Evolutionary conservation across 2,888 invertebrate genomes (phyloP), one percentile per base, ranked within the genome.

Genomic region (Cheilosia grossa): DNA sequence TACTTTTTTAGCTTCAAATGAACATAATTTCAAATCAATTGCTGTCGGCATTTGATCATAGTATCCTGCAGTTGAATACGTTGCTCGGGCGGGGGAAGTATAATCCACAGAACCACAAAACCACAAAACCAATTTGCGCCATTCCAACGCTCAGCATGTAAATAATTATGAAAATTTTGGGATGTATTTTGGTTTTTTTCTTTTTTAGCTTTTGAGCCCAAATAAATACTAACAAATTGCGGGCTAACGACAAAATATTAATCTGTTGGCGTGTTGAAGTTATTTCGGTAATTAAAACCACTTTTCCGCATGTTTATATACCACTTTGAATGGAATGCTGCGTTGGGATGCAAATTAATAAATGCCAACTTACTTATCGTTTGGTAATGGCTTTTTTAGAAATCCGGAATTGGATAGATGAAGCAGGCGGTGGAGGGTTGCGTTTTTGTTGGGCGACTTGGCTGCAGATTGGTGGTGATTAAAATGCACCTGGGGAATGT

Each of bases 211-310:
- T 7, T 30, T 7, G 7, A 30, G 2, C 9, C 3, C 13, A n/a
- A 27, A 2, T 15, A 15, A n/a, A n/a, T n/a, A 27, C 51, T 6
- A 51, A 13, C 51, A 24, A 51, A 51, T 51, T 24, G 15, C 15
- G 13, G 13, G 24, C 4, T 24, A 47, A 58, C 30, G 37, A 37
- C 56, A 19, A 33, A 33, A 33, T 56, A 56, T 37, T 33, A 56
- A 56, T 56, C 56, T 19, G 56, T 56, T 33, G 33, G 56, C 10
- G 56, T 33, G 33, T 56, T 33, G 13, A 19, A 33, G 33, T 56
- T 56, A 56, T 56, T 56, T 56, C 33, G n/a, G 56, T 56, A 56
- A 56, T 56, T 33, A 56, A 37, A 17, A 58, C 37, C 33, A 37
- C 56, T 37, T 37, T 56, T 13, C 21, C 51, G 51, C 24, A 51